phyloP scores from a whole-genome alignment of 1,140 invertebrate genomes.

The Lucilia sericata region DNA sequence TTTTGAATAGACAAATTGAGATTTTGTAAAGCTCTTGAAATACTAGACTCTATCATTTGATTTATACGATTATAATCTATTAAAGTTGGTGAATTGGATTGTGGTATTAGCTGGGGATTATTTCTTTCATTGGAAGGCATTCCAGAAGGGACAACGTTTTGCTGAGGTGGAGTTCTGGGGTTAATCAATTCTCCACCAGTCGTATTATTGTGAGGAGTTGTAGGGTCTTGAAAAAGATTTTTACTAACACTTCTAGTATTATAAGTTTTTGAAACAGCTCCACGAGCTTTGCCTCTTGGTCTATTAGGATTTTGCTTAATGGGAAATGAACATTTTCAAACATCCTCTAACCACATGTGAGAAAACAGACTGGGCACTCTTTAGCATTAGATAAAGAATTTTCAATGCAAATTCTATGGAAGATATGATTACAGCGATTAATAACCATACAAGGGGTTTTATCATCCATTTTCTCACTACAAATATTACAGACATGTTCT shows the following conservation, averaged over 20 bases:
- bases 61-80: no score
- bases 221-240: background rate
- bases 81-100: background rate
- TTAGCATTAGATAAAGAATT: background rate
- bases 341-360: background rate
- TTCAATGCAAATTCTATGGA: conserved; percentile 4
- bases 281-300: conserved; percentile 1
- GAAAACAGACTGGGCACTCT: background rate
- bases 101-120: background rate
- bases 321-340: background rate
- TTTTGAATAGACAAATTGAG: no score
- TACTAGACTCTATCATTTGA: no score
- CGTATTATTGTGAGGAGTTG: background rate
- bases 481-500: background rate
- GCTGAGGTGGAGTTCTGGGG: no score
- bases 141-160: background rate
- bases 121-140: background rate
- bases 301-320: background rate
- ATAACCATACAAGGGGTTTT: background rate
- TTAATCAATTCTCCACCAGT: no score
- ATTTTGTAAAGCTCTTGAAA: no score
- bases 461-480: background rate
- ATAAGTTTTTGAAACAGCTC: background rate
- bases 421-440: background rate
- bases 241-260: background rate